These are phyloP conservation scores for Thripadectes ignobilis DNA, from an alignment of 2,797 vertebrate species.

Conservation along the genomic window DNA sequence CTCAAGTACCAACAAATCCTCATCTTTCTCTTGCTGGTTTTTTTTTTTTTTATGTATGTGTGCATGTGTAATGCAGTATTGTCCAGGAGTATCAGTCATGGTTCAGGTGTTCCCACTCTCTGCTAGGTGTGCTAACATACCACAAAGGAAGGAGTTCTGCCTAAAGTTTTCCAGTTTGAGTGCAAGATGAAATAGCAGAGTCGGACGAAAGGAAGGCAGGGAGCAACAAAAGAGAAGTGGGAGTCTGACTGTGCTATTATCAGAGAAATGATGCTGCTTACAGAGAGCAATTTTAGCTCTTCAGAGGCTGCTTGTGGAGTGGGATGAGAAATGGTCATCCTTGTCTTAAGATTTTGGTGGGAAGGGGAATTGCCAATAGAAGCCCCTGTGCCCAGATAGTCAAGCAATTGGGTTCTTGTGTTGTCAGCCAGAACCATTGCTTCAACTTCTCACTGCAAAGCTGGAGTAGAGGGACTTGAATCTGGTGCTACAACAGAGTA, in stretches of 20 bases:
- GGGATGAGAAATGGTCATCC: not conserved
- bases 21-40: not conserved
- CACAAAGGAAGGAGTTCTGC: not conserved
- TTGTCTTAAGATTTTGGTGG: not conserved
- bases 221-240: not conserved
- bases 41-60: fast-evolving
- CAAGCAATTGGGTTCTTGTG: not conserved
- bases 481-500: not conserved
- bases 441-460: not conserved
- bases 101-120: not conserved
- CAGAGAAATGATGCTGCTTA: not conserved
- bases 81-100: not conserved
- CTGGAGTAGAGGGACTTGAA: not conserved
- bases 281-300: not conserved
- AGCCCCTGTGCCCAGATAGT: not conserved
- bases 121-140: not conserved
- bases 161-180: not conserved
- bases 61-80: not conserved
- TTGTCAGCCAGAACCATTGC: not conserved
- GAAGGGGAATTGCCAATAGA: not conserved
- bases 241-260: not conserved
- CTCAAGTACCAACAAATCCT: not conserved
- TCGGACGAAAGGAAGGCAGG: not conserved
- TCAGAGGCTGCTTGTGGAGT: not conserved
- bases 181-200: not conserved